Evolutionary conservation across 2,797 vertebrate genomes (phyloP).

Genomic region (Microctenopoma steveboyesi): DNA sequence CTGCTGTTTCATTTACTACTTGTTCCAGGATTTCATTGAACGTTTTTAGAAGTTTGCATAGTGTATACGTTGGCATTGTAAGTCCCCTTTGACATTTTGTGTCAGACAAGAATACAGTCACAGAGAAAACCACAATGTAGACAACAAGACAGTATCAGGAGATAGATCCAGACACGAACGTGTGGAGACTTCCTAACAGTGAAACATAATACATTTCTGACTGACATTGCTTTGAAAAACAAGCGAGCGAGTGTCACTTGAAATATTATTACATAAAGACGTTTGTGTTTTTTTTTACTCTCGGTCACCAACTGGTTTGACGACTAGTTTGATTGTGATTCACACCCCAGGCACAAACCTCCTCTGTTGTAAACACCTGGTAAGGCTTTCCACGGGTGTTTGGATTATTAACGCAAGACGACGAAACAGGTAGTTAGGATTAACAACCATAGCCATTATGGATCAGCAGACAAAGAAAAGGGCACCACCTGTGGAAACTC

Average conservation of each 20-base stretch:
- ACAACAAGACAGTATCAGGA: not conserved
- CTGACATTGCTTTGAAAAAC: not conserved
- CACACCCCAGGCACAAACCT: constrained; percentile 12
- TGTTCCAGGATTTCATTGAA: not conserved
- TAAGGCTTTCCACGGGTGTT: constrained; percentile 10
- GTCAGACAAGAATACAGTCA: constrained; percentile 4
- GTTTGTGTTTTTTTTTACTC: constrained; percentile 15
- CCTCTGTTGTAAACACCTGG: constrained; percentile 17
- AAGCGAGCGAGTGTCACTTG: not conserved
- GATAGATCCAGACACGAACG: not conserved
- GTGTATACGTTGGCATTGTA: not conserved
- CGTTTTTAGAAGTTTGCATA: not conserved
- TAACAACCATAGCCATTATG: constrained; percentile 33
- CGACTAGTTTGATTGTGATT: constrained; percentile 18
- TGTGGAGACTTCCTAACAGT: not conserved
- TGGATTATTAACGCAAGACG: constrained; percentile 31
- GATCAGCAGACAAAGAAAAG: constrained; percentile 50
- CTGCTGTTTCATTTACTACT: too few species aligned
- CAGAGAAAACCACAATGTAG: not conserved
- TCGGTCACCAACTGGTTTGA: constrained; percentile 47
- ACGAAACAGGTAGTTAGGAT: constrained; percentile 33
- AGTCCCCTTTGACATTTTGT: not conserved
- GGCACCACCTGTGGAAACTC: not conserved
- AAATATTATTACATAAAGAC: constrained; percentile 20
- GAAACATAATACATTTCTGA: not conserved